phyloP scores from a whole-genome alignment of 2,113 vertebrate genomes.

The Cariama cristata region DNA sequence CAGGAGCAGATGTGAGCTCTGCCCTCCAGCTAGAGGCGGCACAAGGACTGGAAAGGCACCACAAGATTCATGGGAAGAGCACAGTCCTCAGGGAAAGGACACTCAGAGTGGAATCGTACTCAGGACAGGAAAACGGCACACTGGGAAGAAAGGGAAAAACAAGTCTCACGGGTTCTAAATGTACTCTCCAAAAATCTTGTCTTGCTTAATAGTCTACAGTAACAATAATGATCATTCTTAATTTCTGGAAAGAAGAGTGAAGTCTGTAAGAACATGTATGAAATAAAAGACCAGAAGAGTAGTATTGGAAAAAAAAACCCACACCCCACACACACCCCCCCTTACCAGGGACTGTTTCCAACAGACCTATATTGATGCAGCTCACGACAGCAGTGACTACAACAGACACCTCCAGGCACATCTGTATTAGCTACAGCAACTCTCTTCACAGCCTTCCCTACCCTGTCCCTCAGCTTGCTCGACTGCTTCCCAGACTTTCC shows the following conservation, averaged over 20 bases:
- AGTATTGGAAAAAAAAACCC: background rate
- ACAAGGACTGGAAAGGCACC: background rate
- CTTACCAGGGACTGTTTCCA: background rate
- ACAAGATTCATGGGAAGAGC: background rate
- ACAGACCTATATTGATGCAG: background rate
- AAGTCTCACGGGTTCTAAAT: background rate
- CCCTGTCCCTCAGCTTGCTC: background rate
- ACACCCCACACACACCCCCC: background rate
- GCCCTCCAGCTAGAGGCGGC: background rate
- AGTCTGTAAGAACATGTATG: background rate
- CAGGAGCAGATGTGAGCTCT: accelerated
- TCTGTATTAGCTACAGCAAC: background rate
- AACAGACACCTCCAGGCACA: background rate
- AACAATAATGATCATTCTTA: background rate
- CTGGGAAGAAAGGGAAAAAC: background rate
- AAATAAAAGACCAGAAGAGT: background rate
- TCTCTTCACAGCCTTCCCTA: background rate
- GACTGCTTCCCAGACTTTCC: background rate
- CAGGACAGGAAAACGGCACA: accelerated
- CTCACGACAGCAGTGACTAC: background rate
- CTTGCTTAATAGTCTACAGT: background rate
- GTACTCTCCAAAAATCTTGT: background rate
- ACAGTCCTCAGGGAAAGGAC: background rate
- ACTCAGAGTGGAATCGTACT: accelerated
- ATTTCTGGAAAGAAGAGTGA: background rate